Evolutionary conservation across 2,888 invertebrate species (phyloP), one percentile per base, ranked within the genome.

Genomic region (Diaphora mendica): DNA sequence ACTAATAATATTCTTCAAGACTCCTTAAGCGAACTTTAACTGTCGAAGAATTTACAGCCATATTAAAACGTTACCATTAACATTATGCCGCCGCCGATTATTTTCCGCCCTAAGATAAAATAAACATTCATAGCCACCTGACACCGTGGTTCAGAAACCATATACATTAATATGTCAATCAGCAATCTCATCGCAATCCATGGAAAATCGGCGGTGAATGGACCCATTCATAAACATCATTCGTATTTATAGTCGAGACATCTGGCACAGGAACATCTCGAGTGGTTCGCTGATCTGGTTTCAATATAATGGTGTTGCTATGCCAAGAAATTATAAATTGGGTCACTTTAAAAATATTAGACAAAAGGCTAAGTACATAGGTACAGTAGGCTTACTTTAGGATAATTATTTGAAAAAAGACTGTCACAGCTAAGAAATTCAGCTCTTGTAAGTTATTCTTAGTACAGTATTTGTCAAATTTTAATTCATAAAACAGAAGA

Each of bases 171-270:
- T 62, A 68, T 23, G 42, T 62, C 39, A 69, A 35, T 59, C 64
- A 55, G 35, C 20, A 68, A 48, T 30, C 20, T 11, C 23, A 68
- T 55, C 42, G 42, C 3, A 33, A 20, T 64, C 23, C 64, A 42
- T 71, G 20, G 42, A 64, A 68, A 71, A 71, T 68, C 26, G 30
- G 39, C 35, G 33, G 48, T 75, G 76, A 82, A 73, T 68, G 64
- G 17, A 65, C 74, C 77, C 82, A 83, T 83, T 82, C 79, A 81
- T 70, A 77, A 72, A 64, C 59, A 67, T 33, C 44, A n/a, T 70
- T 62, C 33, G 75, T 84, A 83, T 84, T 83, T 79, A 82, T 83
- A 84, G 84, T 70, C 26, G 23, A 75, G 64, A 74, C 79, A 77
- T 83, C 79, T 77, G 80, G 82, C 79, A 26, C 70, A 68, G 55